These are phyloP conservation scores for Recurvirostra avosetta DNA, from an alignment of 2,113 vertebrate genomes.

Conservation along the genomic window DNA sequence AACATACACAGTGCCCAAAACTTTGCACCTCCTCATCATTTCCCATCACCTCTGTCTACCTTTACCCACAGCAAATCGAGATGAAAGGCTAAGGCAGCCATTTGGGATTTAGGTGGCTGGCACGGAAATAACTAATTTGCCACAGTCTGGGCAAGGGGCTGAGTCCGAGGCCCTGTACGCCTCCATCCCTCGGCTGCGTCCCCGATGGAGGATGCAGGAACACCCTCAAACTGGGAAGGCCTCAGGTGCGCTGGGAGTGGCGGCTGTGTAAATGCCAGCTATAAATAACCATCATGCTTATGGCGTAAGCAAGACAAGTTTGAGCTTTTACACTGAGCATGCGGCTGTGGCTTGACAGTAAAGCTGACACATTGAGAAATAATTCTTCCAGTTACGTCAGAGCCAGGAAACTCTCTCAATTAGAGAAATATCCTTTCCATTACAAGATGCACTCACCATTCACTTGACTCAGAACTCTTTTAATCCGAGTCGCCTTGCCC, in stretches of 20 bases:
- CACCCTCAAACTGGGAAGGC: neutral
- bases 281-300: neutral
- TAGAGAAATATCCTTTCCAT: conserved; percentile 10
- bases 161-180: fast-evolving
- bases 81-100: neutral
- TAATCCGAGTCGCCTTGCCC: fast-evolving
- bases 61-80: neutral
- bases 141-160: fast-evolving
- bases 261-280: neutral
- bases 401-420: neutral
- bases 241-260: neutral
- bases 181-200: neutral
- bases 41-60: neutral
- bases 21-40: neutral
- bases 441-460: neutral
- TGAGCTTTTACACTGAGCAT: neutral
- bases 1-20: neutral
- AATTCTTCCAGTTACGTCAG: neutral
- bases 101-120: neutral
- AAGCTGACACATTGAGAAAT: conserved; percentile 30
- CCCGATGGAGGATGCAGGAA: neutral
- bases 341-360: neutral
- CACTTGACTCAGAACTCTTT: neutral
- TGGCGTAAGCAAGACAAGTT: neutral
- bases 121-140: neutral